Evolutionary conservation across 2,113 vertebrate species (phyloP).

Genomic region (Menura novaehollandiae): DNA sequence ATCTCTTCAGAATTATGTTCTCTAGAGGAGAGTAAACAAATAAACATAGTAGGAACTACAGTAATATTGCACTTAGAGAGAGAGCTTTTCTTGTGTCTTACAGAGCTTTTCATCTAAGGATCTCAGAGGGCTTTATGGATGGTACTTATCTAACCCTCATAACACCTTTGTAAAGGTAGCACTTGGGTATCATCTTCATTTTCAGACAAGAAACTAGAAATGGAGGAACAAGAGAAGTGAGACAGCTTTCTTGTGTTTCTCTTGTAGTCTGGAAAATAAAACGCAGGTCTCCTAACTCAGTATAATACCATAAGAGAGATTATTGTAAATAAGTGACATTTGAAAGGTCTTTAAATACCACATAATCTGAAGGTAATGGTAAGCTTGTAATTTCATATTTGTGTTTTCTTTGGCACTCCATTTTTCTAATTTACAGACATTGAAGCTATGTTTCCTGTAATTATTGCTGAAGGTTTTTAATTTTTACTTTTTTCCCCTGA

Average conservation of each 20-base stretch:
- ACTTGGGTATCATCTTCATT: slow-evolving; percentile 10
- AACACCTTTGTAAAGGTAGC: slow-evolving; percentile 3
- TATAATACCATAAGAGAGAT: background rate
- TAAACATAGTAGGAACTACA: slow-evolving; percentile 9
- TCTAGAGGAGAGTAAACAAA: slow-evolving; percentile 35
- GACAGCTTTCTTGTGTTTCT: background rate
- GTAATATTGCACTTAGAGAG: background rate
- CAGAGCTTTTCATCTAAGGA: slow-evolving; percentile 31
- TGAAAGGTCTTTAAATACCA: background rate
- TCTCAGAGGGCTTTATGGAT: slow-evolving; percentile 25
- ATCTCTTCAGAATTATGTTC: slow-evolving; percentile 54
- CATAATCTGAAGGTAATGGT: background rate
- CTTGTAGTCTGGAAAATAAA: background rate
- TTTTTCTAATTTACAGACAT: background rate
- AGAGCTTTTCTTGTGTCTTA: background rate
- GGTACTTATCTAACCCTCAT: slow-evolving; percentile 26
- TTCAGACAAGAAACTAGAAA: slow-evolving; percentile 14
- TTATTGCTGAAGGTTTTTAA: background rate
- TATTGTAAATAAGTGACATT: background rate
- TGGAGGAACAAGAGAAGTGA: background rate
- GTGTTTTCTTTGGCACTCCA: background rate
- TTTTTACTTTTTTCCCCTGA: background rate
- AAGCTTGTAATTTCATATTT: background rate
- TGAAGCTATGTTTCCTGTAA: background rate
- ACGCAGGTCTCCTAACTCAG: background rate